Percentiles rank a stretch among this genome's conserved stretches.
Conservation (phyloP, 2,797 vertebrate genomes). For the Argya squamiceps region DNA sequence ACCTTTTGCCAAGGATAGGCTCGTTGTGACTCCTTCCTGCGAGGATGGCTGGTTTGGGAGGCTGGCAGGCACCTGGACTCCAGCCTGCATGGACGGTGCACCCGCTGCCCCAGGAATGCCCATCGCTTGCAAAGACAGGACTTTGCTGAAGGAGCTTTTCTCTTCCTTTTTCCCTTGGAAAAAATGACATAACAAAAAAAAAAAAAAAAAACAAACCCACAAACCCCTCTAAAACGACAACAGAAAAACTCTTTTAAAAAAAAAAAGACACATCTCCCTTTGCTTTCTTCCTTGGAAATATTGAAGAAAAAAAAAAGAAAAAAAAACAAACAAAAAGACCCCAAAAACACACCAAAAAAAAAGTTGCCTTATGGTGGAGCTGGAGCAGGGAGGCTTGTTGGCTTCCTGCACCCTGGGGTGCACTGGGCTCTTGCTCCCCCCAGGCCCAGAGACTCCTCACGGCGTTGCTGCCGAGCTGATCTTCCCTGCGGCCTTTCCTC, state of each 20-base stretch:
- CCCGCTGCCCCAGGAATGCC: conserved; percentile 41
- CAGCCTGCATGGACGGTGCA: conserved; percentile 54
- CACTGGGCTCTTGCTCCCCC: not conserved
- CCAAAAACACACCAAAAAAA: conserved; percentile 2
- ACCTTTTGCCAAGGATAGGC: conserved; percentile 68
- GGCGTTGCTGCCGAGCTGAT: conserved; percentile 45
- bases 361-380: not conserved
- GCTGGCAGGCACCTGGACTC: conserved; percentile 14
- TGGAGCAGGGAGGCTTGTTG: conserved; percentile 36
- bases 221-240: not conserved
- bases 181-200: conserved; percentile 24
- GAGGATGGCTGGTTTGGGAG: not conserved
- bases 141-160: conserved; percentile 71
- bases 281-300: conserved; percentile 80
- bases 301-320: conserved; percentile 48
- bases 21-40: conserved; percentile 35
- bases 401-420: conserved; percentile 41
- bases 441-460: conserved; percentile 61
- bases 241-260: conserved; percentile 33
- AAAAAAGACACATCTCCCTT: conserved; percentile 59
- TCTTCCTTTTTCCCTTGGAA: conserved; percentile 70
- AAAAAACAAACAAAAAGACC: not conserved
- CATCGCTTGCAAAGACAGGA: conserved; percentile 49
- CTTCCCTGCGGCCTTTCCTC: conserved; percentile 31
- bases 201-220: not conserved